Percentiles rank a stretch among this genome's conserved stretches.
Conservation (phyloP, 2,797 vertebrate species). For the Enteromius viviparus region DNA sequence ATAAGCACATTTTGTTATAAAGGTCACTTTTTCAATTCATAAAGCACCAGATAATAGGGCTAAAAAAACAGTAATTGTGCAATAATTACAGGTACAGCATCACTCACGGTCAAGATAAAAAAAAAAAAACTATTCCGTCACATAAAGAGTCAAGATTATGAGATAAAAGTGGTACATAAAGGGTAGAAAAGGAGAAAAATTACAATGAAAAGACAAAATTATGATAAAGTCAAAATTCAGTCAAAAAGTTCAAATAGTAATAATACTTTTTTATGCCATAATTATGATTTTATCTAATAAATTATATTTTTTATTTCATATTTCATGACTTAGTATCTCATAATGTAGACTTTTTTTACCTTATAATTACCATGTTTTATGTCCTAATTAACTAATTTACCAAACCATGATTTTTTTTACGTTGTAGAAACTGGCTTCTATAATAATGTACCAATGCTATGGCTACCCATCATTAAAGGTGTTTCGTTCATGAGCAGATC, state of each 20-base stretch:
- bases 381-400: neutral
- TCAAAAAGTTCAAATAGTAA: neutral
- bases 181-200: neutral
- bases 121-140: neutral
- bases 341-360: neutral
- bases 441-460: neutral
- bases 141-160: neutral
- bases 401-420: neutral
- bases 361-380: neutral
- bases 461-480: neutral
- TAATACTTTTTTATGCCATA: neutral
- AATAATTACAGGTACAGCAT: slow-evolving; percentile 2
- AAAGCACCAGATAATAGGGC: neutral
- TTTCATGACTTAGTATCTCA: neutral
- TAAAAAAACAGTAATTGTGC: slow-evolving; percentile 14
- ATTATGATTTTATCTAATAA: neutral
- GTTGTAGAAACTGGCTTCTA: neutral
- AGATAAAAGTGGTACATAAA: neutral
- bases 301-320: neutral
- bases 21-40: neutral
- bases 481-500: neutral
- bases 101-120: neutral
- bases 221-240: neutral
- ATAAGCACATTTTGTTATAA: slow-evolving; percentile 6
- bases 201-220: neutral